Conservation (phyloP, 1,140 invertebrate species). For the Eulimnadia texana region DNA sequence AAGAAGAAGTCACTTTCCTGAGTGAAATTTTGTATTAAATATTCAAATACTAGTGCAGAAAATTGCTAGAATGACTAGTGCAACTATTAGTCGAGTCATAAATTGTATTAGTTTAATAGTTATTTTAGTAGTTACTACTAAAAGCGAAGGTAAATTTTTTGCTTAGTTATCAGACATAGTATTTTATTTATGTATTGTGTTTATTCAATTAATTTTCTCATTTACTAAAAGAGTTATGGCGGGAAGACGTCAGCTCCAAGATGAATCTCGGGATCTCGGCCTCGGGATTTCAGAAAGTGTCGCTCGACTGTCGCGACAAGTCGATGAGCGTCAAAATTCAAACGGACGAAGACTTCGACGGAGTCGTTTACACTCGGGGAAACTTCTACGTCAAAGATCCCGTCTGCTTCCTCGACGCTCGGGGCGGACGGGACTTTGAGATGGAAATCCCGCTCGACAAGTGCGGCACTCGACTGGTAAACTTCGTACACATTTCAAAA, state of each 20-base stretch:
- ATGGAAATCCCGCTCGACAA: slow-evolving; percentile 39
- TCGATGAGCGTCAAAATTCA: slow-evolving; percentile 28
- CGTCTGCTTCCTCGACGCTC: slow-evolving; percentile 39
- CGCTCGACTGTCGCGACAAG: slow-evolving; percentile 20
- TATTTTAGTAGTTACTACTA: too few relatives aligned
- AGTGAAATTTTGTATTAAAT: too few relatives aligned
- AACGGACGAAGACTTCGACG: slow-evolving; percentile 39
- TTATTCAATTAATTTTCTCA: too few relatives aligned
- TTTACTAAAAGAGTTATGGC: slow-evolving; percentile 17
- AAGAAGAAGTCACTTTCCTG: too few relatives aligned
- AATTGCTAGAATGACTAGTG: too few relatives aligned
- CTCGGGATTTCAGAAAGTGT: slow-evolving; percentile 18
- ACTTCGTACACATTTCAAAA: not conserved
- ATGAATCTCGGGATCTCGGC: slow-evolving; percentile 20
- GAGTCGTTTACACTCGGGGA: slow-evolving; percentile 42
- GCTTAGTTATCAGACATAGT: too few relatives aligned
- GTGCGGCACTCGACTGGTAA: slow-evolving; percentile 36
- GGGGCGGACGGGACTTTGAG: slow-evolving; percentile 31
- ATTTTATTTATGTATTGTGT: too few relatives aligned
- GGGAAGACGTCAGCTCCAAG: slow-evolving; percentile 19
- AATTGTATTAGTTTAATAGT: too few relatives aligned
- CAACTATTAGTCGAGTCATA: too few relatives aligned
- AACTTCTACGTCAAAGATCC: slow-evolving; percentile 36
- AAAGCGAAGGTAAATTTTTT: too few relatives aligned
- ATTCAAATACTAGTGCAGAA: too few relatives aligned